Percentiles rank a stretch among this genome's conserved stretches.
Conservation (phyloP, 2,888 invertebrate species). For the Coleophora flavipennella region DNA sequence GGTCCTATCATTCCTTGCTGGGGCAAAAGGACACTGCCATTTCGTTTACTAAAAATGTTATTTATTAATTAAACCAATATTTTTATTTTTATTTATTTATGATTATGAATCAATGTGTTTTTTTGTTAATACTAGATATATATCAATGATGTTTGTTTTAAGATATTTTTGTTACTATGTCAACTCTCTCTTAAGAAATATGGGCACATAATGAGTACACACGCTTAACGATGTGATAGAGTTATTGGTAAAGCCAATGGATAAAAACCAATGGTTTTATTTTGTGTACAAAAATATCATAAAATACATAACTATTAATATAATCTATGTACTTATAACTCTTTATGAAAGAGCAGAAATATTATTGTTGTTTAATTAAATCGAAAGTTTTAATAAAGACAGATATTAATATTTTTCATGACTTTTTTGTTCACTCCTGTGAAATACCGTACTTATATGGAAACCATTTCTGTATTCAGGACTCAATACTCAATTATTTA, state of each 20-base stretch:
- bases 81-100: constrained; percentile 15
- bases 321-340: constrained; percentile 53
- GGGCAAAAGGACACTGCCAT: constrained; percentile 44
- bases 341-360: constrained; percentile 55
- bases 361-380: constrained; percentile 67
- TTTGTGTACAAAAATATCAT: constrained; percentile 59
- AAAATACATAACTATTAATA: constrained; percentile 35
- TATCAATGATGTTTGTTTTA: too few species aligned
- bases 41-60: constrained; percentile 17
- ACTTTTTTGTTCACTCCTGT: not conserved
- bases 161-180: constrained; percentile 2
- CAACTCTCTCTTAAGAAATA: constrained; percentile 41
- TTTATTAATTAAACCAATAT: constrained; percentile 30
- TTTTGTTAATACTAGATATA: not conserved
- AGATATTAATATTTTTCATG: constrained; percentile 15
- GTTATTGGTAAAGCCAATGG: constrained; percentile 55
- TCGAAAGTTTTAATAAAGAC: constrained; percentile 67
- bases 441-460: too few species aligned
- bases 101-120: constrained; percentile 9
- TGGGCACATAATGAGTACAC: constrained; percentile 60
- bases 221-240: constrained; percentile 66
- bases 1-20: constrained; percentile 78
- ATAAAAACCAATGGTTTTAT: constrained; percentile 55
- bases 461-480: too few species aligned
- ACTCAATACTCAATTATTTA: too few species aligned